Conservation (phyloP, 2,113 vertebrate genomes). For the Pyxicephalus adspersus region DNA sequence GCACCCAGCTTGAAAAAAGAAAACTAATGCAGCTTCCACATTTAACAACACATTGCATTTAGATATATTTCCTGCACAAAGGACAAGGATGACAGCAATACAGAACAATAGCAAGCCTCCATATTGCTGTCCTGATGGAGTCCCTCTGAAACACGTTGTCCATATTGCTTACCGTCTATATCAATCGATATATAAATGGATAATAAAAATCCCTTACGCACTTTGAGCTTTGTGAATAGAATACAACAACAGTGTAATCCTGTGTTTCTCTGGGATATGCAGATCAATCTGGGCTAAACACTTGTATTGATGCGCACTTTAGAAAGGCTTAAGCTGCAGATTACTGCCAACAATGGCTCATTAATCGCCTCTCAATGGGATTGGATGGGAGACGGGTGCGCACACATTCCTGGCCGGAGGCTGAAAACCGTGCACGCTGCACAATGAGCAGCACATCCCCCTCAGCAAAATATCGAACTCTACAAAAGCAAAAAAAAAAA, state of each 20-base stretch:
- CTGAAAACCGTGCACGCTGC: not conserved
- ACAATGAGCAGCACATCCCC: not conserved
- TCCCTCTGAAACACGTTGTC: too few species aligned
- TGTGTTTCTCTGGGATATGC: not conserved
- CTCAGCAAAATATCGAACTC: too few species aligned
- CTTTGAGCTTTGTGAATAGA: not conserved
- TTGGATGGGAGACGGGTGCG: not conserved
- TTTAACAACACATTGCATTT: too few species aligned
- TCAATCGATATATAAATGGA: too few species aligned
- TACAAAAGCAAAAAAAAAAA: too few species aligned
- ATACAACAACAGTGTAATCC: not conserved
- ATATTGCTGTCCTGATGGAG: too few species aligned
- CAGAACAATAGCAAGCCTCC: too few species aligned
- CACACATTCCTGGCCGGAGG: not conserved
- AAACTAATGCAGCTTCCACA: too few species aligned
- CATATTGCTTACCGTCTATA: too few species aligned
- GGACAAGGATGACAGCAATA: too few species aligned
- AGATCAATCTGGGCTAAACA: constrained; percentile 29
- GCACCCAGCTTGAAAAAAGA: too few species aligned
- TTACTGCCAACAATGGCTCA: not conserved
- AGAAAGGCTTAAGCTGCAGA: constrained; percentile 21
- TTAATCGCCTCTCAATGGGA: constrained; percentile 3
- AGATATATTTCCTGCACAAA: too few species aligned
- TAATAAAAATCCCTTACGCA: not conserved
- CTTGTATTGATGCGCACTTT: constrained; percentile 32